Conservation (phyloP, 2,888 invertebrate species). For the Aromia moschata region DNA sequence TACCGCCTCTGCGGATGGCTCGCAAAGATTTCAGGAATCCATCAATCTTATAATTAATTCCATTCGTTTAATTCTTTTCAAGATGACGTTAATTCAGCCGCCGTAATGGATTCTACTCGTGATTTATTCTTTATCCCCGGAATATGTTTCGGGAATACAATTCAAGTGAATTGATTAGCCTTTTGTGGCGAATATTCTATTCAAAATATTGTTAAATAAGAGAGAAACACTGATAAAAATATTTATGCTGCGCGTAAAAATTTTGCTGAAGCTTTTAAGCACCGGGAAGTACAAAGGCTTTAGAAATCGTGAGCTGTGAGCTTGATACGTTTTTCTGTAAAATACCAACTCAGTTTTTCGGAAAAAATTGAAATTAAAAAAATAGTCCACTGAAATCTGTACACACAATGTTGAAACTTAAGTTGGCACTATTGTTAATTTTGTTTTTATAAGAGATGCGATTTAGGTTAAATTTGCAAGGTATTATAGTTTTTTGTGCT, state of each 20-base stretch:
- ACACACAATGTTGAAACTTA: too few relatives aligned
- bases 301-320: too few relatives aligned
- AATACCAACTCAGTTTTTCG: too few relatives aligned
- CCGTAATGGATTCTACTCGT: slow-evolving; percentile 61
- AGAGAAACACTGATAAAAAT: slow-evolving; percentile 36
- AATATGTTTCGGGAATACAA: slow-evolving; percentile 49
- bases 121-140: slow-evolving; percentile 56
- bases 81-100: slow-evolving; percentile 63
- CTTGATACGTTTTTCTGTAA: too few relatives aligned
- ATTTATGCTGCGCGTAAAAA: slow-evolving; percentile 25
- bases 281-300: background rate
- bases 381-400: too few relatives aligned
- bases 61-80: slow-evolving; percentile 65
- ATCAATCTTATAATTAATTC: slow-evolving; percentile 66
- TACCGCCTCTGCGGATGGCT: slow-evolving; percentile 43
- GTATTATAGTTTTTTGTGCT: too few relatives aligned
- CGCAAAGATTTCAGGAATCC: slow-evolving; percentile 58
- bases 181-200: slow-evolving; percentile 32
- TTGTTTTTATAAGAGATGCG: too few relatives aligned
- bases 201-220: slow-evolving; percentile 35
- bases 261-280: background rate
- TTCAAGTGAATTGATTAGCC: slow-evolving; percentile 40
- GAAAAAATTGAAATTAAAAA: too few relatives aligned
- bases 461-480: too few relatives aligned
- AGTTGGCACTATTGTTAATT: too few relatives aligned